Base-by-base conservation (phyloP, 2,888 invertebrate species). In the Chaitophorus viminalis region DNA sequence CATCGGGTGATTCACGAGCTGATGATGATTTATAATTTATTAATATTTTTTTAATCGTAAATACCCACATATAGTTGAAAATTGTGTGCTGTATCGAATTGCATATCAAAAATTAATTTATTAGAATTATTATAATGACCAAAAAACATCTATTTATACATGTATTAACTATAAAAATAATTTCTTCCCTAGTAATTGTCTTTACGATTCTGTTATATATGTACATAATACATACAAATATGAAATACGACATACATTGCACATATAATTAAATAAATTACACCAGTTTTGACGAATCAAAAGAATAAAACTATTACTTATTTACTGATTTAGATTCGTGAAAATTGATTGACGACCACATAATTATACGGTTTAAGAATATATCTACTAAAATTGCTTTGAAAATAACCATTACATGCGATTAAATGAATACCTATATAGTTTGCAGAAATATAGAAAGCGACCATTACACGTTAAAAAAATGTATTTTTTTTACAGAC, bases 341-440 rank as follows among this genome's bases (percentile, higher is more conserved):
- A 72, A 82, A 82, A 82, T 82, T 54, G 72, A 82, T 82, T 72
- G 72, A 72, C n/a, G 9, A 33, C 17, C 17, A 18, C 17, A 33
- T 70, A 33, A 72, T 72, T 82, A 82, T 72, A 72, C 29, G 46
- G 31, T 0, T 4, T 18, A n/a, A 72, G 33, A 54, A 65, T 36
- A 60, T n/a, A 65, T 60, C 36, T 79, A 79, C n/a, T 36, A 33
- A 25, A 72, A 31, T 25, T 54, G n/a, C 72, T 33, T 78, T 78
- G 33, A 82, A 54, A 72, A 82, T 33, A 52, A 54, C 33, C n/a
- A 54, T 52, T 52, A 39, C 29, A n/a, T 14, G 25, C 25, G 17
- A 82, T 70, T 46, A 31, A 82, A 82, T 70, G 31, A 79, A 76
- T 76, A 76, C 29, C 14, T 39, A 29, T n/a, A 17, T 5, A 25